Conservation (phyloP, 2,888 invertebrate genomes). For the Smittia aterrima region DNA sequence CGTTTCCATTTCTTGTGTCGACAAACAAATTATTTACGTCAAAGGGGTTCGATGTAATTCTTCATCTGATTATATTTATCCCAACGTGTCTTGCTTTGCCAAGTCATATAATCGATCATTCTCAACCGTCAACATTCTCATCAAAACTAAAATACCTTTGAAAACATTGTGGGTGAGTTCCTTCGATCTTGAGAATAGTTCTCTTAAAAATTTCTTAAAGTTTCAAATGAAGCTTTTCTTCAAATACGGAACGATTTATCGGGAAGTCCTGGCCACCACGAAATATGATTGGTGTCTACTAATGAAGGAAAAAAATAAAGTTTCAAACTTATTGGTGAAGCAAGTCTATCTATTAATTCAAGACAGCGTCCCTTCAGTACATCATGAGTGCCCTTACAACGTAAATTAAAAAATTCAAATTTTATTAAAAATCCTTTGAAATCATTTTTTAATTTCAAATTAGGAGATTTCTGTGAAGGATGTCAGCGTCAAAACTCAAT, state of each 20-base stretch:
- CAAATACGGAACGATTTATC: neutral
- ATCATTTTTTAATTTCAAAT: neutral
- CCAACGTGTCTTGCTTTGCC: neutral
- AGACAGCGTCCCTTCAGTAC: neutral
- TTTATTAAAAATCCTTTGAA: neutral
- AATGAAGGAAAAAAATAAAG: neutral
- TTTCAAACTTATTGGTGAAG: neutral
- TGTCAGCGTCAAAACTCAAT: neutral
- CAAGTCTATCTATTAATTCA: neutral
- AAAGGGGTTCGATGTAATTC: neutral
- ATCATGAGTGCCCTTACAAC: neutral
- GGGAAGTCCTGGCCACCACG: neutral
- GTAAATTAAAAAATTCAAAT: neutral
- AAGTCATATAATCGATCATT: slow-evolving; percentile 2
- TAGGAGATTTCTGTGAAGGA: neutral
- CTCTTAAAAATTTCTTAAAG: neutral
- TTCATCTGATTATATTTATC: neutral
- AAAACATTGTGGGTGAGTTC: no score
- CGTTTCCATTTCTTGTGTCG: no score
- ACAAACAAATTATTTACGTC: neutral
- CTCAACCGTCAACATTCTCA: neutral
- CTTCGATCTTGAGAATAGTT: no score
- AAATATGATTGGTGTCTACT: neutral
- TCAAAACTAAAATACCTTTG: neutral
- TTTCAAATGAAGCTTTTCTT: neutral